Evolutionary conservation across 1,140 invertebrate genomes (phyloP).

Genomic region (Pogonognathellus flavescens): DNA sequence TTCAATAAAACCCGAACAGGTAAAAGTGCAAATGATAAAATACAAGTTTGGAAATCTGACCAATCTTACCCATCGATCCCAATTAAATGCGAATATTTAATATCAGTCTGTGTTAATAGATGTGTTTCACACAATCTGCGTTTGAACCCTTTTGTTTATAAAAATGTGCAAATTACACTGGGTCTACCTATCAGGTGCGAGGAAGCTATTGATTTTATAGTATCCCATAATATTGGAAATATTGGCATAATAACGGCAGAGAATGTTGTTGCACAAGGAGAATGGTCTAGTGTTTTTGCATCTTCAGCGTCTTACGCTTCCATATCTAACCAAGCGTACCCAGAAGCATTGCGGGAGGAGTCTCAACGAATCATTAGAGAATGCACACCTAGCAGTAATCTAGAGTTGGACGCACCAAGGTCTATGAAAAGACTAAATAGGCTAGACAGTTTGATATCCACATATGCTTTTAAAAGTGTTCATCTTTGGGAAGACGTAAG

Average conservation of each 20-base stretch:
- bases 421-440: background rate
- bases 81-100: too few relatives aligned
- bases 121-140: background rate
- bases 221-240: background rate
- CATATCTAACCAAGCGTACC: background rate
- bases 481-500: background rate
- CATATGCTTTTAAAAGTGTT: background rate
- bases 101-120: background rate
- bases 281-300: background rate
- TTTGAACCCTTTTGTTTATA: background rate
- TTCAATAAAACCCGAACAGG: too few relatives aligned
- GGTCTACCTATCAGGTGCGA: background rate
- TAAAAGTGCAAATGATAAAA: too few relatives aligned
- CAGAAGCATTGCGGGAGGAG: background rate
- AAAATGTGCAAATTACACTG: background rate
- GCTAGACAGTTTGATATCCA: background rate
- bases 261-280: background rate
- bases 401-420: background rate
- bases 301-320: background rate
- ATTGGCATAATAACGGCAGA: background rate
- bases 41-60: too few relatives aligned
- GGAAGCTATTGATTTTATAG: background rate
- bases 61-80: too few relatives aligned
- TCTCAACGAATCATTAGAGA: background rate
- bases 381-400: background rate